Evolutionary conservation across 2,113 vertebrate genomes (phyloP).

Genomic region (Macquaria australasica): DNA sequence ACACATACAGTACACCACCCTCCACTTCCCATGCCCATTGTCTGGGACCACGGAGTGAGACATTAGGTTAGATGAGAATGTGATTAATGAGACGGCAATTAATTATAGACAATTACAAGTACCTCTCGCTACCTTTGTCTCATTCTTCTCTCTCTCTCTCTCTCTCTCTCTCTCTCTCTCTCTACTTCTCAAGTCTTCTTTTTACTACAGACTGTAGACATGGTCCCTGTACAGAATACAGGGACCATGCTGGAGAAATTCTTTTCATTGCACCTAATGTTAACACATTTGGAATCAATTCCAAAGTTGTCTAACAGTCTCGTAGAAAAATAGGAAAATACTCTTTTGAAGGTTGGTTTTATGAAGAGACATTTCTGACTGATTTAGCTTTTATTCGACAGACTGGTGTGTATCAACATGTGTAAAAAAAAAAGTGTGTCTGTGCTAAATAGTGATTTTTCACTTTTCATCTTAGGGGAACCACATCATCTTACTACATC

Average conservation of each 20-base stretch:
- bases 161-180: background rate
- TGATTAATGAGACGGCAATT: slow-evolving; percentile 71
- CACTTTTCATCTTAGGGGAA: background rate
- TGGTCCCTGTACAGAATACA: too few relatives aligned
- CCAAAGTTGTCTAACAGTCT: background rate
- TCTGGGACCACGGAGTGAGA: slow-evolving; percentile 50
- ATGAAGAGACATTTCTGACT: background rate
- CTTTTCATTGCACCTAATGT: background rate
- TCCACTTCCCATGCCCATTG: slow-evolving; percentile 23
- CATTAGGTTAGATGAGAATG: slow-evolving; percentile 62
- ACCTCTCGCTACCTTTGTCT: slow-evolving; percentile 31
- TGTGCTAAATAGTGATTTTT: background rate
- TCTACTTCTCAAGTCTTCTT: background rate
- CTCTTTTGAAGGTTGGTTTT: background rate
- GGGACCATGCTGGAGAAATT: background rate
- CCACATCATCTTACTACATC: background rate
- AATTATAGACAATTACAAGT: slow-evolving; percentile 67
- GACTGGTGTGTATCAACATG: background rate
- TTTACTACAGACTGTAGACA: background rate
- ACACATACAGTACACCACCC: slow-evolving; percentile 14
- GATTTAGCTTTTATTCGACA: background rate
- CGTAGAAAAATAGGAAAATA: background rate
- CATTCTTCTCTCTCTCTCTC: background rate
- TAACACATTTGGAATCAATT: background rate
- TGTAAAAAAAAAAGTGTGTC: background rate